phyloP scores from a whole-genome alignment of 2,888 invertebrate genomes.

The Kuschelorhynchus macadamiae region DNA sequence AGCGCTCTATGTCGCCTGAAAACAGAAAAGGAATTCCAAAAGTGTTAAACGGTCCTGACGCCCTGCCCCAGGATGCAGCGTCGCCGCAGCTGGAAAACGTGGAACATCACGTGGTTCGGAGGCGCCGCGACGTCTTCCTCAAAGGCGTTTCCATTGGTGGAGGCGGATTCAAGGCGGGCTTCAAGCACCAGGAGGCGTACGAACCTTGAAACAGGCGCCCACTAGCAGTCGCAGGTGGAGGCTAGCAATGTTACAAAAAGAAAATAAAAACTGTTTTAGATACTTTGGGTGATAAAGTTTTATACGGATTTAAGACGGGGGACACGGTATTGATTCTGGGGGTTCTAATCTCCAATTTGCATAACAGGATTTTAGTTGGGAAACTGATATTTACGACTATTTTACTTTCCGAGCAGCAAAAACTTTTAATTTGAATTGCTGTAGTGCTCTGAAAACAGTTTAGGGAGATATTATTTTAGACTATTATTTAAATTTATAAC shows the following conservation, averaged over 20 bases:
- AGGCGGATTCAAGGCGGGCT: slow-evolving; percentile 63
- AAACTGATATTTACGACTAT: slow-evolving; percentile 41
- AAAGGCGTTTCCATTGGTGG: slow-evolving; percentile 60
- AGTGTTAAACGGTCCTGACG: slow-evolving; percentile 22
- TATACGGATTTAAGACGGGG: slow-evolving; percentile 44
- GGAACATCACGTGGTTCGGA: slow-evolving; percentile 64
- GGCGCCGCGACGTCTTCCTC: slow-evolving; percentile 62
- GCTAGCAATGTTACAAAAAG: slow-evolving; percentile 35
- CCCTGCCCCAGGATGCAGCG: slow-evolving; percentile 52
- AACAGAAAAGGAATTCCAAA: slow-evolving; percentile 38
- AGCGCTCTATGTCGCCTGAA: slow-evolving; percentile 20
- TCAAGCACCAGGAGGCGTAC: slow-evolving; percentile 62
- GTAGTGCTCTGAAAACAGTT: too few relatives aligned
- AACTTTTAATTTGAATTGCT: slow-evolving; percentile 3
- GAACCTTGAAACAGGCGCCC: slow-evolving; percentile 54
- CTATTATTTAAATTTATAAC: too few relatives aligned
- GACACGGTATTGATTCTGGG: slow-evolving; percentile 24
- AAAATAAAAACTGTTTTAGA: slow-evolving; percentile 42
- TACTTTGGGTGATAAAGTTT: slow-evolving; percentile 49
- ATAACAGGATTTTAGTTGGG: slow-evolving; percentile 44
- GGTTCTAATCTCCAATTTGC: slow-evolving; percentile 41
- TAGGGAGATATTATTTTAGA: too few relatives aligned
- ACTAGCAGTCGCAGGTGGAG: slow-evolving; percentile 41
- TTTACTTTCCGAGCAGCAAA: neutral
- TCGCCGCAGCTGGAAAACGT: slow-evolving; percentile 60